phyloP scores from a whole-genome alignment of 2,113 vertebrate species.

The Varanus salvator region DNA sequence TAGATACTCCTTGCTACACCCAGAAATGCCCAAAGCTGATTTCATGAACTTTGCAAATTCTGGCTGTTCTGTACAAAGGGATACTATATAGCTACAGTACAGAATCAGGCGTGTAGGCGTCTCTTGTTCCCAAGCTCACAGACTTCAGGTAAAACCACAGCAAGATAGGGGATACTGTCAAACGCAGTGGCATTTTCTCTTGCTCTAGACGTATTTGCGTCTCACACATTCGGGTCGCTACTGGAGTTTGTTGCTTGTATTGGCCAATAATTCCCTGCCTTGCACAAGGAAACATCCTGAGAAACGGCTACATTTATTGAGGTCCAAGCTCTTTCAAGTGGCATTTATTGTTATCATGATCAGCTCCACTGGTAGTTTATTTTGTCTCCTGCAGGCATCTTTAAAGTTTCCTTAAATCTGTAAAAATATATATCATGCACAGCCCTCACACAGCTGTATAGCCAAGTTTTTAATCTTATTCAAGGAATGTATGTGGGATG shows the following conservation, averaged over 20 bases:
- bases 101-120: not conserved
- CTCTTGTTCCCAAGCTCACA: not conserved
- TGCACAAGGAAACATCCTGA: not conserved
- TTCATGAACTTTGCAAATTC: not conserved
- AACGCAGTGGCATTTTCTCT: not conserved
- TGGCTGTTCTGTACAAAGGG: not conserved
- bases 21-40: not conserved
- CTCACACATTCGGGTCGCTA: not conserved
- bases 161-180: not conserved
- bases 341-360: not conserved
- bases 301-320: not conserved
- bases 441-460: slow-evolving; percentile 24
- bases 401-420: slow-evolving; percentile 1
- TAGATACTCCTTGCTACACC: too few species aligned
- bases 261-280: not conserved
- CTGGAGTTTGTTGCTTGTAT: not conserved
- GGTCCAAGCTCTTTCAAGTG: not conserved
- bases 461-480: slow-evolving; percentile 52
- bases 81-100: not conserved
- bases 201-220: too few species aligned
- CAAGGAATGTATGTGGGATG: slow-evolving; percentile 69
- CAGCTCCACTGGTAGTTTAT: not conserved
- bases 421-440: not conserved
- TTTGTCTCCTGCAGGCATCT: not conserved
- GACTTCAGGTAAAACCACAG: not conserved